Percentiles rank a stretch among this genome's conserved stretches.
phyloP scores from a whole-genome alignment of 2,888 invertebrate species.

The Urechis unicinctus region DNA sequence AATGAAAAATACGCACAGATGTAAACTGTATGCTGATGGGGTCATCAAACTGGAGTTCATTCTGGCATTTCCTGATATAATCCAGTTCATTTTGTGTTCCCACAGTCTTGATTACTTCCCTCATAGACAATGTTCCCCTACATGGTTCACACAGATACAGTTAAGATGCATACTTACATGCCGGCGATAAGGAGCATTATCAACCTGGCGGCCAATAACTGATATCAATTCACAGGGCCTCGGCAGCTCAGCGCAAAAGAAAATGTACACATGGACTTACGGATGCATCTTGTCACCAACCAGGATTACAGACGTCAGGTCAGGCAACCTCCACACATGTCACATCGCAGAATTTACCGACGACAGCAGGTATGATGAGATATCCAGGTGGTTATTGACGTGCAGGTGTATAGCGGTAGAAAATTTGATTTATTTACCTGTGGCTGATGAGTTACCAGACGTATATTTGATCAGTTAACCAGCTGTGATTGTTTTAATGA shows the following conservation, averaged over 20 bases:
- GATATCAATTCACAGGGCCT: too few species aligned
- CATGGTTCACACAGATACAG: too few species aligned
- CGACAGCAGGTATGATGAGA: too few species aligned
- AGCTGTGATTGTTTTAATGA: too few species aligned
- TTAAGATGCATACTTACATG: too few species aligned
- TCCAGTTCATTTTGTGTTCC: slow-evolving; percentile 46
- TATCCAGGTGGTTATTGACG: neutral
- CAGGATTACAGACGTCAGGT: slow-evolving; percentile 59
- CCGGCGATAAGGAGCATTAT: too few species aligned
- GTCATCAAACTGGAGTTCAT: slow-evolving; percentile 61
- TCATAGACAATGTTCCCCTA: slow-evolving; percentile 52
- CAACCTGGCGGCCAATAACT: too few species aligned
- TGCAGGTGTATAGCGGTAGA: neutral
- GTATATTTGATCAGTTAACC: too few species aligned
- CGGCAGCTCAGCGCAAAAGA: too few species aligned
- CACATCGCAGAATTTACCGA: too few species aligned
- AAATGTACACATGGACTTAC: too few species aligned
- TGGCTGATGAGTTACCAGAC: slow-evolving; percentile 9
- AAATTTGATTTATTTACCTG: neutral
- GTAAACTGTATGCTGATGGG: slow-evolving; percentile 77
- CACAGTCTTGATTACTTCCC: slow-evolving; percentile 51
- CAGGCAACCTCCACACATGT: slow-evolving; percentile 38
- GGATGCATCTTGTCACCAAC: slow-evolving; percentile 53
- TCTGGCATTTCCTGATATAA: slow-evolving; percentile 52
- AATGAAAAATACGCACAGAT: slow-evolving; percentile 54